Base-by-base conservation (phyloP, 2,797 vertebrate species). In the Sorex maritimensis region DNA sequence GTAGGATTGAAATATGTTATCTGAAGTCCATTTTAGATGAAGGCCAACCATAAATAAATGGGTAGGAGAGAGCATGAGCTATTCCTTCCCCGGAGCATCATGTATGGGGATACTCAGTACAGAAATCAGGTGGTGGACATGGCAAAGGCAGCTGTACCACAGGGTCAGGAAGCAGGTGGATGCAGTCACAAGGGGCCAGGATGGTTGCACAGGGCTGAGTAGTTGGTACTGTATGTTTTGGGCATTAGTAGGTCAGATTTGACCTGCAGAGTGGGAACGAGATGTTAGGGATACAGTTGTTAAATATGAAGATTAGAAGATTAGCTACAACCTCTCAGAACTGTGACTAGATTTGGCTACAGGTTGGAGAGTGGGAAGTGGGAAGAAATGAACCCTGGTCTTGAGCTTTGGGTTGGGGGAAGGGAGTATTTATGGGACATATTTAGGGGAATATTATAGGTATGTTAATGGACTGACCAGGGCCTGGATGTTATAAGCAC, bases 1-100 rank as follows among this genome's bases (percentile, higher is more conserved):
- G 24, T 71, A 58, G 26, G 68, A 58, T 28, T n/a, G 68, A 13
- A 61, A n/a, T 73, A 61, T 90, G 15, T 81, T 80, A 61, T 74
- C 38, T 86, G 63, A 83, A 85, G 34, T 90, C 55, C 49, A 84
- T 93, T 81, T 69, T 94, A 58, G 52, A 89, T 69, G 6, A 84
- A 83, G 41, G 2, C 30, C 6, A 93, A 19, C 73, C 19, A 61
- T 41, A 73, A 87, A 69, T 49, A 93, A 69, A 89, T 65, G 69
- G 1, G 21, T 9, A 80, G 81, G 72, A 78, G 73, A 26, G 7
- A 61, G 14, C 82, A 15, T 67, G 58, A 72, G 23, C 61, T 74
- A 44, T 68, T 75, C 13, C 38, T 92, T 90, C 84, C 21, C 55
- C 84, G 44, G 44, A 34, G 34, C 80, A 34, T 73, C 79, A 55